These are phyloP conservation scores for Latheticus oryzae DNA, from an alignment of 2,888 invertebrate species.

Conservation along the genomic window DNA sequence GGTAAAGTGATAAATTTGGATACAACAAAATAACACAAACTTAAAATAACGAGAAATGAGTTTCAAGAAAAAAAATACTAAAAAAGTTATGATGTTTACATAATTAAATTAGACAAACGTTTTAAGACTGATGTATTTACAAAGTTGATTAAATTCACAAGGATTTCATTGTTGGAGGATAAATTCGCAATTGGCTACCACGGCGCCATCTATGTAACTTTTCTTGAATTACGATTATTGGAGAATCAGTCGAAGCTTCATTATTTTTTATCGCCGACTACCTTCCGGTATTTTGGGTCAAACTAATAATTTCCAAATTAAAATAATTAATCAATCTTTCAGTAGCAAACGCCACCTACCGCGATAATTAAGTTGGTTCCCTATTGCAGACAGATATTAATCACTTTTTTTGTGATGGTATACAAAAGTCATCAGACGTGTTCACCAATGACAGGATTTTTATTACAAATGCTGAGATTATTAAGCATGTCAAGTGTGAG, in stretches of 20 bases:
- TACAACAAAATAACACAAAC: too few species aligned
- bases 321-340: constrained; percentile 55
- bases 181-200: too few species aligned
- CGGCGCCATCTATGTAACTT: constrained; percentile 29
- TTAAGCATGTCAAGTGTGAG: constrained; percentile 20
- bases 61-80: too few species aligned
- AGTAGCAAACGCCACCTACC: constrained; percentile 54
- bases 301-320: constrained; percentile 41
- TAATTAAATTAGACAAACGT: too few species aligned
- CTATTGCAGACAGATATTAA: constrained; percentile 45
- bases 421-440: constrained; percentile 37
- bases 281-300: constrained; percentile 40
- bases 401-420: constrained; percentile 39
- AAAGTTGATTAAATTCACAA: too few species aligned
- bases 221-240: too few species aligned
- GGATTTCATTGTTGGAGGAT: too few species aligned
- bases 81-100: too few species aligned
- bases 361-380: constrained; percentile 51
- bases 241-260: constrained; percentile 7
- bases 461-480: constrained; percentile 25
- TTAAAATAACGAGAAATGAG: too few species aligned
- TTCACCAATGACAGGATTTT: constrained; percentile 33
- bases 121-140: too few species aligned
- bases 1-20: too few species aligned
- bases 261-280: constrained; percentile 22